Base-by-base conservation (phyloP, 1,140 invertebrate genomes). In the Brachionus sp. region DNA sequence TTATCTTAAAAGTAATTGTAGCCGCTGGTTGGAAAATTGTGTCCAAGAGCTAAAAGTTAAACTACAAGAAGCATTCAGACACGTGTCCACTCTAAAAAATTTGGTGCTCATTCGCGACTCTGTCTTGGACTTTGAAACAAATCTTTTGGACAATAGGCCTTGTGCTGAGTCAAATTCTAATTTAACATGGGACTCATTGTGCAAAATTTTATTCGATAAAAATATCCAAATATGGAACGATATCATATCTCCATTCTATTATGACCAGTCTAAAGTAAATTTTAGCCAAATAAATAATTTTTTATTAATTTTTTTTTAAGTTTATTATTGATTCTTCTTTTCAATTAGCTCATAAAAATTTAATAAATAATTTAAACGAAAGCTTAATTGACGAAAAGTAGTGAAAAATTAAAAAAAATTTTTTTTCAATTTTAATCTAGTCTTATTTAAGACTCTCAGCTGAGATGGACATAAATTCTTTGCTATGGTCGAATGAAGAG, bases 21-120 rank as follows among this genome's bases (percentile, higher is more conserved):
- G 16, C 16, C 29, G 16, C 12, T 80, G 77, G 77, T 66, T 80
- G 29, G 29, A 80, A 16, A 66, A 3, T 13, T 80, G 77, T 66
- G 33, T 62, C 19, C 29, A 39, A 25, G 77, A 57, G 19, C 50
- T 80, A 6, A 66, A 62, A 37, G 2, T 2, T 10, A 57, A 80
- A 19, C 33, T 80, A 5, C 16, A 57, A 57, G 42, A 62, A 23
- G 77, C 42, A 3, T 80, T 80, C 33, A 80, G 57, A 44, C 57
- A 80, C n/a, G 77, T 53, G 39, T 12, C 50, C 7, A 80, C 57
- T 80, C 33, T 80, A 5, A 80, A 80, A 44, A 80, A 33, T 44
- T 66, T 80, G 77, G 77, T 80, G 12, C 16, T 80, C 23, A 62
- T 80, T 37, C 53, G 77, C 53, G 77, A 80, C 19, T 1, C 77